Conservation (phyloP, 2,888 invertebrate species). For the Criorhina ranunculi region DNA sequence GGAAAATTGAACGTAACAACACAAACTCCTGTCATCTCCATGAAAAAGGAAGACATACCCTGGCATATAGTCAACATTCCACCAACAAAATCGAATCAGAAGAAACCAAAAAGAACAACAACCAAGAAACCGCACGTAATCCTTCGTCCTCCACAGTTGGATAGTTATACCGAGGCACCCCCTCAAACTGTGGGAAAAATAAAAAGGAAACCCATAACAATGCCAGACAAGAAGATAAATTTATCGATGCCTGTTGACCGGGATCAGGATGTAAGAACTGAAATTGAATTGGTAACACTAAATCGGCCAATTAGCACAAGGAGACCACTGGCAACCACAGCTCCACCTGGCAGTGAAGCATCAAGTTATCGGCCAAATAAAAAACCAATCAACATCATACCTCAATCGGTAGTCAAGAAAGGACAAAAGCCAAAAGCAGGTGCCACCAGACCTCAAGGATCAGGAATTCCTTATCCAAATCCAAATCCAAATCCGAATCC, state of each 20-base stretch:
- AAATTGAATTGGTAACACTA: constrained; percentile 56
- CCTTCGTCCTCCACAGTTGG: constrained; percentile 10
- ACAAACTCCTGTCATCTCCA: constrained; percentile 1
- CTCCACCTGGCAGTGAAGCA: constrained; percentile 32
- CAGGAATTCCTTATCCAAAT: constrained; percentile 28
- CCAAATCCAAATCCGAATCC: constrained; percentile 16
- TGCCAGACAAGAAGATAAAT: constrained; percentile 33
- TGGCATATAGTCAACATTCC: background rate
- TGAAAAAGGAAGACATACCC: background rate
- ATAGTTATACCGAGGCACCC: background rate
- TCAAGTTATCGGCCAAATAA: constrained; percentile 44
- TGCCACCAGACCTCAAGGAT: constrained; percentile 27
- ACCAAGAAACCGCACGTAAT: constrained; percentile 19
- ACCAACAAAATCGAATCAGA: constrained; percentile 7
- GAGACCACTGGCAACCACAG: constrained; percentile 27
- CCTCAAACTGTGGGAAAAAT: constrained; percentile 20
- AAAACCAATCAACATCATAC: constrained; percentile 56
- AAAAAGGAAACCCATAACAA: constrained; percentile 23
- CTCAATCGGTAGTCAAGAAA: constrained; percentile 24
- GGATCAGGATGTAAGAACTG: constrained; percentile 37
- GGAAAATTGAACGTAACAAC: constrained; percentile 3
- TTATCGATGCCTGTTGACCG: constrained; percentile 28
- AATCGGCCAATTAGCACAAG: constrained; percentile 63
- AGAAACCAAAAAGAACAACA: constrained; percentile 25
- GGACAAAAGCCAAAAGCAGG: constrained; percentile 17